Evolutionary conservation across 2,888 invertebrate species (phyloP), one percentile per base, ranked within the genome.

Genomic region (Drosophila macrospina): DNA sequence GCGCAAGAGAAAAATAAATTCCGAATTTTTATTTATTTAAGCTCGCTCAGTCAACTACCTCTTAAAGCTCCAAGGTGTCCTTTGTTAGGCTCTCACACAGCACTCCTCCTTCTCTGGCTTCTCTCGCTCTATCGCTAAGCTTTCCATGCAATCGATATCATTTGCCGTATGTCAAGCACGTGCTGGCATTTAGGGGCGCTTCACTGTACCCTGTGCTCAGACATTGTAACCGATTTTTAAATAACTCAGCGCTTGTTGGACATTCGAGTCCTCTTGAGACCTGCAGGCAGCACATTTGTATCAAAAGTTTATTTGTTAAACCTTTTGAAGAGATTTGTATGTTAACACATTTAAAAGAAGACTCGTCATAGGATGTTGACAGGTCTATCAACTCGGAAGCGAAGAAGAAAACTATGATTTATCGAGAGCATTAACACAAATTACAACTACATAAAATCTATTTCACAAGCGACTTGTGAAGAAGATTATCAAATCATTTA

Each of bases 11-110:
- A 47, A 67, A 41, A 48, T 44, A 63, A 63, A 70, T 44, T 59
- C 48, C 0, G 7, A 39, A 74, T 66, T 77, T 80, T 69, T 78
- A 72, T 78, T 79, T 79, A 77, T 78, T 75, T 74, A 61, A 61
- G 61, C 61, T 45, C 30, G 28, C 54, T 54, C 30, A 20, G 13
- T 61, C 36, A 41, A 20, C 32, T 36, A 45, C 36, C 44, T 45
- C 24, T 61, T 61, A 78, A 74, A 74, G 77, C 69, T 64, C 52
- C 52, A 66, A 71, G 68, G 71, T 80, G 70, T 62, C 44, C 20
- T 55, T 34, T 16, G 41, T 42, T 48, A 41, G 45, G 34, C 13
- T 15, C 45, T 45, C 42, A 5, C n/a, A 15, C 24, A 0, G 1
- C 6, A 4, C 13, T 39, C 11, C 30, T 8, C 39, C 41, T 13